These are phyloP conservation scores for Neoniphon sammara DNA, from an alignment of 2,797 vertebrate genomes.

Conservation along the genomic window DNA sequence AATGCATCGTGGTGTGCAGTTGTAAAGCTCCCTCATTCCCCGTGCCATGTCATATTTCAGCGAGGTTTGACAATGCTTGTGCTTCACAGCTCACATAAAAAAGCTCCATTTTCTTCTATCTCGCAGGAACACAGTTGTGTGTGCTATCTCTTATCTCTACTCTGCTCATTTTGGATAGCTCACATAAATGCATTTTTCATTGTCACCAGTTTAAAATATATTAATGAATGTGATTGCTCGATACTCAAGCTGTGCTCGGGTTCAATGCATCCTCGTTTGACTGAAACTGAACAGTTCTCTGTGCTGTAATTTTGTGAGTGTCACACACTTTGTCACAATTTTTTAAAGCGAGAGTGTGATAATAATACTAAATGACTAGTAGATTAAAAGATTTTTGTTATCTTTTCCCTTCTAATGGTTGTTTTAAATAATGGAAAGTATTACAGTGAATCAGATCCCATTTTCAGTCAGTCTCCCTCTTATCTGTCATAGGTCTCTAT, in stretches of 20 bases:
- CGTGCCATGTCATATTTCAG: conserved; percentile 67
- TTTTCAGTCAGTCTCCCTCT: conserved; percentile 7
- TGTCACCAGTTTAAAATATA: conserved; percentile 64
- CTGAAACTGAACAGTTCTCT: conserved; percentile 34
- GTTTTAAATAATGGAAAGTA: conserved; percentile 37
- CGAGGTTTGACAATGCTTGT: conserved; percentile 53
- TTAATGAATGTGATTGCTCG: conserved; percentile 70
- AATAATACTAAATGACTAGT: conserved; percentile 29
- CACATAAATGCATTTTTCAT: conserved; percentile 51
- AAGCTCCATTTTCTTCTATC: conserved; percentile 63
- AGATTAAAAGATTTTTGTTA: conserved; percentile 37
- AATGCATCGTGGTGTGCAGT: conserved; percentile 59
- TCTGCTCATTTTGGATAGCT: conserved; percentile 39
- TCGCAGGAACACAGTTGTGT: conserved; percentile 54
- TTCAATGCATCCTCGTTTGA: conserved; percentile 45
- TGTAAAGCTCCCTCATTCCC: conserved; percentile 60
- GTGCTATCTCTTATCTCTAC: conserved; percentile 57
- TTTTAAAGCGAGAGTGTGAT: conserved; percentile 31
- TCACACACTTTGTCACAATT: conserved; percentile 26
- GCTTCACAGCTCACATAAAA: conserved; percentile 68
- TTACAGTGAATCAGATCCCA: conserved; percentile 10
- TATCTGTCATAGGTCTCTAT: conserved; percentile 43
- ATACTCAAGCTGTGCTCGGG: conserved; percentile 52
- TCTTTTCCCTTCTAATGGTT: conserved; percentile 22
- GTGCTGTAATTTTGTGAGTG: conserved; percentile 48